Evolutionary conservation across 1,140 invertebrate species (phyloP).

Genomic region (Drosophila littoralis): DNA sequence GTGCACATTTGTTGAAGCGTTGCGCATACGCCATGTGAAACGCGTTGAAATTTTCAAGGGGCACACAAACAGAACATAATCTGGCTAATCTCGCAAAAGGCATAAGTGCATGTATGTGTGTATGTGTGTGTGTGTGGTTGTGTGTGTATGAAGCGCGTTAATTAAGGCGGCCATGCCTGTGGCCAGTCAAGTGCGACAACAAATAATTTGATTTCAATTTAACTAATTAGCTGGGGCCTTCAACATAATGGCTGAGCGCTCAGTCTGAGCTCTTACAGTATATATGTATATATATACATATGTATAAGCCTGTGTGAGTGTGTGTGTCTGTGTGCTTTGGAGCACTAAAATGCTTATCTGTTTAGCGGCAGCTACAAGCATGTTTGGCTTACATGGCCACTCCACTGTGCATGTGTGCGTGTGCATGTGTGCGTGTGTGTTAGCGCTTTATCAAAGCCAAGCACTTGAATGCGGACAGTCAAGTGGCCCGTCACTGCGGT

Average conservation of each 20-base stretch:
- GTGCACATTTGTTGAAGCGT: conserved; percentile 1
- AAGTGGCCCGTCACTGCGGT: conserved; percentile 71
- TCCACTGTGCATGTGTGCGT: conserved; percentile 6
- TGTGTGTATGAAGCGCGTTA: conserved; percentile 65
- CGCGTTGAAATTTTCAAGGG: background rate
- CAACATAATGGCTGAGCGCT: conserved; percentile 59
- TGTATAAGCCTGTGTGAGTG: conserved; percentile 11
- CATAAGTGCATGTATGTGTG: background rate
- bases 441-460: conserved; percentile 61
- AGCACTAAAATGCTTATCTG: conserved; percentile 71
- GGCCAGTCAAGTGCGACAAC: conserved; percentile 83
- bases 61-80: conserved; percentile 41
- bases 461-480: conserved; percentile 73
- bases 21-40: conserved; percentile 39
- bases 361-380: conserved; percentile 68
- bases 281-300: background rate
- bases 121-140: conserved; percentile 6
- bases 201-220: conserved; percentile 84
- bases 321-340: conserved; percentile 25
- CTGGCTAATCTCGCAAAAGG: conserved; percentile 42
- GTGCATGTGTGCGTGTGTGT: conserved; percentile 27
- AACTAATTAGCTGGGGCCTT: conserved; percentile 81
- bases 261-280: conserved; percentile 20
- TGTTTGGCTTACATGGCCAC: conserved; percentile 33
- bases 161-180: conserved; percentile 80